phyloP scores from a whole-genome alignment of 2,113 vertebrate species.

The Seriola rivoliana region DNA sequence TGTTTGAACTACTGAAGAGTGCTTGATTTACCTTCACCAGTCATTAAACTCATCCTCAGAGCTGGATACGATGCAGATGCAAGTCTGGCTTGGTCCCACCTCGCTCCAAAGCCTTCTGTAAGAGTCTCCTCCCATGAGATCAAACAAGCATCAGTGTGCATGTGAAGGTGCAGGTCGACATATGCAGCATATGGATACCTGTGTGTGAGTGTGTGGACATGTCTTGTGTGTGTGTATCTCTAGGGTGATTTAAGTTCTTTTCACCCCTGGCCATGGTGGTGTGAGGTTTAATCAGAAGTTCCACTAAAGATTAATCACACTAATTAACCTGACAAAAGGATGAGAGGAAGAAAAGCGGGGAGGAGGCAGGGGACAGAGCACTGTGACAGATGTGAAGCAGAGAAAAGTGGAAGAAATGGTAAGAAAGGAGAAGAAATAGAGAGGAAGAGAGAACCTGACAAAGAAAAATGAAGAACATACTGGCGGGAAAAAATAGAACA shows the following conservation, averaged over 20 bases:
- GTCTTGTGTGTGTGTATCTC: neutral
- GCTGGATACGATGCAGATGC: neutral
- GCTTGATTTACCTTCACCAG: constrained; percentile 9
- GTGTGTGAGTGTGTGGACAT: constrained; percentile 16
- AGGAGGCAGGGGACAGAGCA: neutral
- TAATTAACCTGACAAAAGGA: constrained; percentile 79
- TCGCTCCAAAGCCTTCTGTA: neutral
- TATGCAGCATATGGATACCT: neutral
- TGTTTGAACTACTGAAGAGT: constrained; percentile 20
- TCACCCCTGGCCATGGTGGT: constrained; percentile 20
- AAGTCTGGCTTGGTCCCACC: neutral
- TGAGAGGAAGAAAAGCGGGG: constrained; percentile 13
- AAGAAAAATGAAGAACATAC: constrained; percentile 39
- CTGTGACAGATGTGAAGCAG: constrained; percentile 50
- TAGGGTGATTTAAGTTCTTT: constrained; percentile 45
- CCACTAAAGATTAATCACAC: constrained; percentile 73
- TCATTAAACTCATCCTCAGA: constrained; percentile 19
- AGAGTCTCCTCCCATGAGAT: neutral
- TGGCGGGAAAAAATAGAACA: constrained; percentile 28
- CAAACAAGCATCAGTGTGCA: neutral
- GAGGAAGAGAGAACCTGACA: constrained; percentile 22
- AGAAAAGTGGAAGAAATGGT: constrained; percentile 18
- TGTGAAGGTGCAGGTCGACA: constrained; percentile 3
- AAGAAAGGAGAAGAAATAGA: constrained; percentile 23
- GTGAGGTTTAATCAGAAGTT: constrained; percentile 71